These are phyloP conservation scores for Brachionichthys hirsutus DNA, from an alignment of 2,113 vertebrate genomes.

Conservation along the genomic window DNA sequence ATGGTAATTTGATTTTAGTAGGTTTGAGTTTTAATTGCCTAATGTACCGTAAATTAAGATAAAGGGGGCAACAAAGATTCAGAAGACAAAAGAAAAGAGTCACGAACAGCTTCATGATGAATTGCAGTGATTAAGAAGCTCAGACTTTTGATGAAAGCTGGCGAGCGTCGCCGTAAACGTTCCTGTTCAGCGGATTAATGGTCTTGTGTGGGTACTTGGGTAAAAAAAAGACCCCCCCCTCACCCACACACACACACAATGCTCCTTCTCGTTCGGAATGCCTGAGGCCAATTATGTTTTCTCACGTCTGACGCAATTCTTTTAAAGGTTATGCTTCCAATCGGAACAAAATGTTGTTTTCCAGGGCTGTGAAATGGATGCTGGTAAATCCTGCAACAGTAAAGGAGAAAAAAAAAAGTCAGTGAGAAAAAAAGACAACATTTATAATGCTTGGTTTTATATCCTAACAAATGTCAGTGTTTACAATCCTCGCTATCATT, in stretches of 20 bases:
- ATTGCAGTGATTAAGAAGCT: no score
- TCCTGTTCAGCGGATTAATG: constrained; percentile 2
- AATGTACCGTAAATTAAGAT: no score
- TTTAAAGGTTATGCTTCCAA: constrained; percentile 3
- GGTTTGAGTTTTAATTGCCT: no score
- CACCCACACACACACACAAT: constrained; percentile 5
- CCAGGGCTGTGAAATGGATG: constrained; percentile 1
- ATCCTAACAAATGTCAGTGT: background rate
- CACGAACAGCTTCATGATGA: background rate
- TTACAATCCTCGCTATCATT: no score
- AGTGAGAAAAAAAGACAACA: constrained; percentile 3
- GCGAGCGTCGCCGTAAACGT: background rate
- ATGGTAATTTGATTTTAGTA: no score
- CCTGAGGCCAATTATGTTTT: background rate
- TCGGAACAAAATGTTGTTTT: constrained; percentile 32
- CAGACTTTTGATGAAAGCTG: background rate
- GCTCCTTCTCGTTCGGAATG: constrained; percentile 2
- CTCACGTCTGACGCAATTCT: background rate
- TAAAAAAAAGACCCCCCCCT: no score
- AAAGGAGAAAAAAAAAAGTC: background rate
- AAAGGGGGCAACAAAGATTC: no score
- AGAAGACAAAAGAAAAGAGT: background rate
- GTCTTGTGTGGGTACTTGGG: background rate
- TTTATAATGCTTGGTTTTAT: constrained; percentile 34
- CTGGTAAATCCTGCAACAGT: constrained; percentile 11